phyloP scores from a whole-genome alignment of 2,113 vertebrate genomes.

The Jacana jacana region DNA sequence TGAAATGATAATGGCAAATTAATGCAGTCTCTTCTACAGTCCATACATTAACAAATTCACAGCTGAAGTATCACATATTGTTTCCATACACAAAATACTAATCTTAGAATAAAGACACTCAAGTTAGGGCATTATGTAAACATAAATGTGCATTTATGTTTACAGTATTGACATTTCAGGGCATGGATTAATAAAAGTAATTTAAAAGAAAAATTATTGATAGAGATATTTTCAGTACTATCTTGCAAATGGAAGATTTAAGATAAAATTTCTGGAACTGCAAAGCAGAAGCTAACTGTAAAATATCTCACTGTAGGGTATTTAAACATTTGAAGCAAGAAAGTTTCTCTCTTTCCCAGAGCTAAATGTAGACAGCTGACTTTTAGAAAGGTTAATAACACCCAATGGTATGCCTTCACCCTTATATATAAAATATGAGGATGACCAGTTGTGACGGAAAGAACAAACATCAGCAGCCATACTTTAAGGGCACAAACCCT shows the following conservation, averaged over 20 bases:
- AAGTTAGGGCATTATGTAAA: background rate
- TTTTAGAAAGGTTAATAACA: conserved; percentile 59
- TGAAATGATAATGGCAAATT: background rate
- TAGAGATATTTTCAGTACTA: background rate
- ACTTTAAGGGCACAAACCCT: background rate
- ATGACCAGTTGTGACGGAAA: conserved; percentile 17
- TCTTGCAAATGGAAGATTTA: background rate
- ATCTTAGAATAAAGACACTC: background rate
- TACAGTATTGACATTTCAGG: background rate
- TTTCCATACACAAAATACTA: background rate
- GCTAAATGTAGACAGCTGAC: conserved; percentile 25
- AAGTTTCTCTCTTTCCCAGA: background rate
- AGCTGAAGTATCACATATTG: background rate
- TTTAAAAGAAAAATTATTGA: background rate
- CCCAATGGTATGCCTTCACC: background rate
- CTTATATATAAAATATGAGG: conserved; percentile 20
- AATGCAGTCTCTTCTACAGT: background rate
- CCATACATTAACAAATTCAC: background rate
- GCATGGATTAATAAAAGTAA: background rate
- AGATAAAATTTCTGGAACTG: background rate
- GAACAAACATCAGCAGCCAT: background rate
- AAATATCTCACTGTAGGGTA: background rate
- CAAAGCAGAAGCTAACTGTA: background rate
- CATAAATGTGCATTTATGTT: background rate
- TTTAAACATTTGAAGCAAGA: conserved; percentile 6